A percentile compares a stretch with the other conserved stretches of the same genome.
phyloP scores from a whole-genome alignment of 1,140 invertebrate species.

The Uloborus diversus region DNA sequence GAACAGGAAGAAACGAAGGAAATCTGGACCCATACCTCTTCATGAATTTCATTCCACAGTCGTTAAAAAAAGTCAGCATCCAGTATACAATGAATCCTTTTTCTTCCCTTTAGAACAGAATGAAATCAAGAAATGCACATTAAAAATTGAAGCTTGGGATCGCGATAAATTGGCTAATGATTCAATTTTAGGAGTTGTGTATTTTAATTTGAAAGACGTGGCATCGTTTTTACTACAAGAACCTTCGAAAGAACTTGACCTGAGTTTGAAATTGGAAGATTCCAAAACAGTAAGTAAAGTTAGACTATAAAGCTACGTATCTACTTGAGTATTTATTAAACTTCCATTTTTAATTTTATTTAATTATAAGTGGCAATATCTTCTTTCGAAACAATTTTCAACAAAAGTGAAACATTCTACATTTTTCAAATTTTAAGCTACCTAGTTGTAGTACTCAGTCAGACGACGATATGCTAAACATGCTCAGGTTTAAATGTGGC shows the following conservation, averaged over 20 bases:
- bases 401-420: too few species aligned
- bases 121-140: constrained; percentile 16
- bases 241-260: constrained; percentile 25
- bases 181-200: constrained; percentile 9
- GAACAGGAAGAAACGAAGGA: constrained; percentile 5
- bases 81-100: constrained; percentile 38
- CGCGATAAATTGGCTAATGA: constrained; percentile 41
- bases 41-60: constrained; percentile 22
- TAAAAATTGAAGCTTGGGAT: constrained; percentile 45
- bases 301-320: too few species aligned
- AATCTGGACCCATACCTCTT: constrained; percentile 1
- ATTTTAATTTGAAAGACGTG: constrained; percentile 24
- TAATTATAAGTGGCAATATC: too few species aligned
- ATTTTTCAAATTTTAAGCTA: too few species aligned
- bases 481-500: too few species aligned
- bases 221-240: constrained; percentile 20
- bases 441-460: too few species aligned
- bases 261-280: constrained; percentile 40
- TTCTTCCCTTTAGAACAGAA: constrained; percentile 35
- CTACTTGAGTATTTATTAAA: too few species aligned
- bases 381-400: too few species aligned
- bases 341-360: too few species aligned
- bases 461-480: too few species aligned
- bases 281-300: constrained; percentile 31
- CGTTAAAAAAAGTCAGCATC: constrained; percentile 31